Evolutionary conservation across 1,140 invertebrate genomes (phyloP).

Genomic region (Proales similis): DNA sequence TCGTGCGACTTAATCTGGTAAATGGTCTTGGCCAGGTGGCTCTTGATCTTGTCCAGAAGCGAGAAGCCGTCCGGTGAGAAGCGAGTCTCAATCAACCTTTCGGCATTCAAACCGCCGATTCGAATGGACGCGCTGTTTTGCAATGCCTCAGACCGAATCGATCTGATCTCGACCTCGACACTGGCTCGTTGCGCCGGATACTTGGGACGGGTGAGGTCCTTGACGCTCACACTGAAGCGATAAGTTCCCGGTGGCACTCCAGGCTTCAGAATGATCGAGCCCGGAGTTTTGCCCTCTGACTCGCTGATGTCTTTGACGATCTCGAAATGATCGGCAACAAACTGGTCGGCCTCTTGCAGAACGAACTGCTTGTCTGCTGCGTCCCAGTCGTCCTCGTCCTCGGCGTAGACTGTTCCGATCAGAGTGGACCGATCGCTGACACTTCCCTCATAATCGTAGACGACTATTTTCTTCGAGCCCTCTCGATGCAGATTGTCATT

Average conservation of each 20-base stretch:
- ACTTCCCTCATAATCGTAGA: constrained; percentile 82
- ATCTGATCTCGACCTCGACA: constrained; percentile 10
- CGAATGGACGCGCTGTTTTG: constrained; percentile 32
- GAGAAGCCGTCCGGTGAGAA: constrained; percentile 12
- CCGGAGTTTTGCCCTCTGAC: constrained; percentile 12
- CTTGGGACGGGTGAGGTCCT: constrained; percentile 14
- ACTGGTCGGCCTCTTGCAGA: constrained; percentile 4
- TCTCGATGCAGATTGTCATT: constrained; percentile 96
- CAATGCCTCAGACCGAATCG: neutral
- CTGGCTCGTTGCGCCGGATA: constrained; percentile 10
- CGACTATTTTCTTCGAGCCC: constrained; percentile 87
- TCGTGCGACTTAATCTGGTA: neutral
- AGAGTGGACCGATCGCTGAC: constrained; percentile 55
- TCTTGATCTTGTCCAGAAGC: constrained; percentile 3
- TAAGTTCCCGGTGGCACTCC: constrained; percentile 10
- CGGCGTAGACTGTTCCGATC: constrained; percentile 87
- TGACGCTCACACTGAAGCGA: constrained; percentile 26
- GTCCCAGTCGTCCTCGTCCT: constrained; percentile 95
- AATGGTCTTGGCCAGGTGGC: neutral
- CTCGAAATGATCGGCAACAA: constrained; percentile 15
- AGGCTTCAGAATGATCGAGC: constrained; percentile 22
- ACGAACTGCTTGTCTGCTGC: constrained; percentile 83
- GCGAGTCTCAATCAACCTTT: constrained; percentile 19
- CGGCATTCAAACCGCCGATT: neutral
- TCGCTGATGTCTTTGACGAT: constrained; percentile 16